A percentile compares a stretch with the other conserved stretches of the same genome.
Conservation (phyloP, 2,113 vertebrate genomes). For the Daubentonia madagascariensis region DNA sequence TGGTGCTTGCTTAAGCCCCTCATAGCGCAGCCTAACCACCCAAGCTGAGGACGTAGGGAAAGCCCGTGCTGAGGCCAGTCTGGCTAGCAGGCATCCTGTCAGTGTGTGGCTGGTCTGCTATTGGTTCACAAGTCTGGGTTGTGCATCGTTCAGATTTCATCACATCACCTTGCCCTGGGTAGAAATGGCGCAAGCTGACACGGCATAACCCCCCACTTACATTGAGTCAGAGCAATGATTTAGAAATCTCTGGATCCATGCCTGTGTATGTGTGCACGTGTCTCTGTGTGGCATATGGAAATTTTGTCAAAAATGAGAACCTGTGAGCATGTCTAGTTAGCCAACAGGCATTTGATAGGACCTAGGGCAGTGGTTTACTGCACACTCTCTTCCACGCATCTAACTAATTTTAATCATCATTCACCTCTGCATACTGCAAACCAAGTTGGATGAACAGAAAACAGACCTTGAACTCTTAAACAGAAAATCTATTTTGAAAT, state of each 20-base stretch:
- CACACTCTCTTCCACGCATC: not conserved
- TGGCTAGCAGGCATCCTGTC: conserved; percentile 76
- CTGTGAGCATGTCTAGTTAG: conserved; percentile 33
- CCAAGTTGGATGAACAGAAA: conserved; percentile 31
- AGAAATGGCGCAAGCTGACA: conserved; percentile 79
- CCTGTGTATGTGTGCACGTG: conserved; percentile 60
- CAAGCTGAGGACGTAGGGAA: conserved; percentile 55
- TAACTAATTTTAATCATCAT: conserved; percentile 15
- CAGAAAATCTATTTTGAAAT: conserved; percentile 56
- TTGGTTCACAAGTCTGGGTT: conserved; percentile 70
- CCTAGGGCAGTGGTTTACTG: not conserved
- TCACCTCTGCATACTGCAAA: conserved; percentile 35
- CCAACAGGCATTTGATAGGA: conserved; percentile 9
- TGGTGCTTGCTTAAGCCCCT: conserved; percentile 48
- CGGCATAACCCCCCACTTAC: conserved; percentile 68
- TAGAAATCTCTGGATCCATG: conserved; percentile 70
- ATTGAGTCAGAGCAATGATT: conserved; percentile 70
- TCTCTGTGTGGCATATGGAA: conserved; percentile 60
- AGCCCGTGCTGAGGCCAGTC: conserved; percentile 68
- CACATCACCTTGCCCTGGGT: conserved; percentile 77
- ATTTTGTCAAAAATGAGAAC: conserved; percentile 58
- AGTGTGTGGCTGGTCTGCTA: conserved; percentile 63
- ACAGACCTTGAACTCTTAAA: conserved; percentile 43
- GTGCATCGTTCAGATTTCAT: conserved; percentile 76
- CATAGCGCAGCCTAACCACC: conserved; percentile 51